These are phyloP conservation scores for Tetragonisca angustula DNA, from an alignment of 2,888 invertebrate species.

Conservation along the genomic window DNA sequence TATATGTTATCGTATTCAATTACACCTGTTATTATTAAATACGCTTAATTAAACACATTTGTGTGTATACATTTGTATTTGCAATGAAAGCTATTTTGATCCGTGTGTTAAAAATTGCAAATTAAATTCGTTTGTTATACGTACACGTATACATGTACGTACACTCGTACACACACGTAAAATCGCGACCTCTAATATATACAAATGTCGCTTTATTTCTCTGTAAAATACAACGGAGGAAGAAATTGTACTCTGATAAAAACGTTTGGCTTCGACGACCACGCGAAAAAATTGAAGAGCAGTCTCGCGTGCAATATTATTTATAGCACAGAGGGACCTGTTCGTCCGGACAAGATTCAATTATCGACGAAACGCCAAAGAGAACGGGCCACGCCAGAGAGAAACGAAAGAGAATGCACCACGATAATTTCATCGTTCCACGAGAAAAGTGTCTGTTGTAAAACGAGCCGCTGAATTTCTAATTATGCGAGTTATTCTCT, in stretches of 20 bases:
- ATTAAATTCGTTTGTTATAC: no score
- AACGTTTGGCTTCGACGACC: background rate
- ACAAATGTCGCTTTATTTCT: background rate
- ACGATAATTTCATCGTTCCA: background rate
- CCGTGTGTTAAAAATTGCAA: no score
- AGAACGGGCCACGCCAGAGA: no score
- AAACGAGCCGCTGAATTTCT: constrained; percentile 6
- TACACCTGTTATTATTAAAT: no score
- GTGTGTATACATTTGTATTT: no score
- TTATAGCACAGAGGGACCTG: background rate
- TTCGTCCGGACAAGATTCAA: background rate
- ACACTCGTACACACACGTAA: no score
- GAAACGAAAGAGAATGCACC: background rate
- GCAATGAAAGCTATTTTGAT: no score
- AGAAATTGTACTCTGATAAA: background rate
- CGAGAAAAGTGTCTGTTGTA: background rate
- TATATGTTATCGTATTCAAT: no score
- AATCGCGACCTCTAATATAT: no score
- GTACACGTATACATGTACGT: no score
- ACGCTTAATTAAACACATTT: no score
- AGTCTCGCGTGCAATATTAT: background rate
- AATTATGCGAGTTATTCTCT: constrained; percentile 29
- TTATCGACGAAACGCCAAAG: background rate
- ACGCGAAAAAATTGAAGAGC: background rate
- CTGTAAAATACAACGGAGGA: background rate